phyloP scores from a whole-genome alignment of 1,140 invertebrate genomes.

The Hypsibius dujardini region DNA sequence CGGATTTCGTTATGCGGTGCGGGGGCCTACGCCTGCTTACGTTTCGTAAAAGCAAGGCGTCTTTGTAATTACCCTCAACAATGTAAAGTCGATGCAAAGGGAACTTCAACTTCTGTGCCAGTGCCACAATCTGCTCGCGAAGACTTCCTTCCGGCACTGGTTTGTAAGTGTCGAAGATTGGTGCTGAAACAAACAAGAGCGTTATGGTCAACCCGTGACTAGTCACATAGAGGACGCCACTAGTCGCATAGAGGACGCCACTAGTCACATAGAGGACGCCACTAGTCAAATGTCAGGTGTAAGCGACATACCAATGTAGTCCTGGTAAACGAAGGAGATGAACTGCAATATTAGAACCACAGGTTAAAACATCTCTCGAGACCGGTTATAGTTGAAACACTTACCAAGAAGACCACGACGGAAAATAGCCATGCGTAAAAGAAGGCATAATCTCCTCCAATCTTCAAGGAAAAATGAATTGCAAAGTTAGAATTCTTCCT shows the following conservation, averaged over 20 bases:
- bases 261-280: no score
- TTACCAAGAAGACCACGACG: conserved; percentile 43
- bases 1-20: no score
- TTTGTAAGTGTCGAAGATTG: conserved; percentile 95
- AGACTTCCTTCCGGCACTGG: conserved; percentile 78
- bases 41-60: conserved; percentile 20
- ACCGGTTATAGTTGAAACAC: conserved; percentile 21
- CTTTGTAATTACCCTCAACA: conserved; percentile 53
- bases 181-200: conserved; percentile 35
- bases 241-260: no score
- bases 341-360: conserved; percentile 39
- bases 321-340: conserved; percentile 75
- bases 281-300: no score
- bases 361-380: conserved; percentile 31
- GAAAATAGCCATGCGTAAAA: conserved; percentile 82
- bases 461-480: conserved; percentile 56
- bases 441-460: conserved; percentile 65
- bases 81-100: conserved; percentile 87
- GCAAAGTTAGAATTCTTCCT: background rate
- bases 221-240: no score
- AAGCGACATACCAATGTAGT: conserved; percentile 51
- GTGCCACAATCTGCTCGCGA: conserved; percentile 61
- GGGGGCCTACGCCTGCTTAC: conserved; percentile 1
- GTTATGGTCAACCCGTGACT: no score
- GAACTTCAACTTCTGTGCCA: conserved; percentile 71